Conservation (phyloP, 2,888 invertebrate species). For the Girardia tigrina region DNA sequence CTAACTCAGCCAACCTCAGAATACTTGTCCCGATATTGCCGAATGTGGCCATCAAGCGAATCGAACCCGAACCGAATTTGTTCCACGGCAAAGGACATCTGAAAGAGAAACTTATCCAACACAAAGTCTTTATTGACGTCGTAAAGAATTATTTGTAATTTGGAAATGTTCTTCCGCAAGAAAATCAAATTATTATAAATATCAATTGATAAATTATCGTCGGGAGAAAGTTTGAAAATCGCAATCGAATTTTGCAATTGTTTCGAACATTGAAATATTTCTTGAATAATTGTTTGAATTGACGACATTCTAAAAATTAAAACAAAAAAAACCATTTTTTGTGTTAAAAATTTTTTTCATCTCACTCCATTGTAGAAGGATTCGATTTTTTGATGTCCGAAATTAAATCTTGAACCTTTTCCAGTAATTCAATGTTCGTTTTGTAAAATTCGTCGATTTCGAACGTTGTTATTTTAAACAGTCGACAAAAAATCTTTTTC, state of each 20-base stretch:
- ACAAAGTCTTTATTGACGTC: background rate
- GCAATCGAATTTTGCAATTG: background rate
- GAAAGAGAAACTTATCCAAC: background rate
- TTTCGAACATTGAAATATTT: too few relatives aligned
- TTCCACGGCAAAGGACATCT: background rate
- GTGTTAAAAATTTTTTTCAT: too few relatives aligned
- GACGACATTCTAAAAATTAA: too few relatives aligned
- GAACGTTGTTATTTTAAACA: background rate
- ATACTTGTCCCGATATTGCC: too few relatives aligned
- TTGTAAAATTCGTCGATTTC: background rate
- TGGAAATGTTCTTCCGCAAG: background rate
- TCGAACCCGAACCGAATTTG: background rate
- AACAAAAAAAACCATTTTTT: too few relatives aligned
- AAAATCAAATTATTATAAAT: background rate
- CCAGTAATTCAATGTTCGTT: background rate
- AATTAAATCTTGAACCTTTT: background rate
- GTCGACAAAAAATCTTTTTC: background rate
- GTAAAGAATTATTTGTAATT: background rate
- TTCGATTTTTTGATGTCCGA: too few relatives aligned
- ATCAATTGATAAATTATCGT: background rate
- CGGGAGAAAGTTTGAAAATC: background rate
- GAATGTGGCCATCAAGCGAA: too few relatives aligned
- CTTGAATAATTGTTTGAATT: slow-evolving; percentile 9
- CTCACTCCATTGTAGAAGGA: too few relatives aligned
- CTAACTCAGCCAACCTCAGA: too few relatives aligned